phyloP scores from a whole-genome alignment of 2,888 invertebrate species.

The Synanthedon myopaeformis region DNA sequence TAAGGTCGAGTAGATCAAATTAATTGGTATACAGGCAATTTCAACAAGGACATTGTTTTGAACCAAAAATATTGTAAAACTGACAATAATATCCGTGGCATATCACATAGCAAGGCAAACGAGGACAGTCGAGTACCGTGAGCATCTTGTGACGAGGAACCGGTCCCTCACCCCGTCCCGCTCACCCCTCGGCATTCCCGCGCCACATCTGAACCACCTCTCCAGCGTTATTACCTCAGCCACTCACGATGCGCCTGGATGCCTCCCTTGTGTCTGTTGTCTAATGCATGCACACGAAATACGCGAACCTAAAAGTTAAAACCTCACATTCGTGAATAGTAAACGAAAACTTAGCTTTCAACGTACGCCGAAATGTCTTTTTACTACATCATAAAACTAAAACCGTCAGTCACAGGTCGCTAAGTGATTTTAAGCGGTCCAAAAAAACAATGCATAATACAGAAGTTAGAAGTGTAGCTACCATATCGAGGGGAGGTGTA shows the following conservation, averaged over 20 bases:
- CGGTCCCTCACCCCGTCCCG: conserved; percentile 22
- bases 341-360: neutral
- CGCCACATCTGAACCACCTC: conserved; percentile 8
- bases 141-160: conserved; percentile 37
- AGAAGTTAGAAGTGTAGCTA: too few relatives aligned
- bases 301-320: neutral
- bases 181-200: conserved; percentile 5
- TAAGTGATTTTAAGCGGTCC: too few relatives aligned
- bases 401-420: neutral
- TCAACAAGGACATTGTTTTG: too few relatives aligned
- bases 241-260: conserved; percentile 33
- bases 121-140: conserved; percentile 36
- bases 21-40: too few relatives aligned
- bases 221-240: conserved; percentile 15
- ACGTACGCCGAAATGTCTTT: neutral
- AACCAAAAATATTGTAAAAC: too few relatives aligned
- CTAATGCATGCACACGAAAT: neutral
- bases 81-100: neutral
- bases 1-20: too few relatives aligned
- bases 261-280: conserved; percentile 32
- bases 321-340: neutral
- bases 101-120: conserved; percentile 31
- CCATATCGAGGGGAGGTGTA: too few relatives aligned
- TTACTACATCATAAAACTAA: neutral
- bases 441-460: too few relatives aligned